Percentiles rank a stretch among this genome's conserved stretches.
Conservation (phyloP, 2,797 vertebrate genomes). For the Falco cherrug region DNA sequence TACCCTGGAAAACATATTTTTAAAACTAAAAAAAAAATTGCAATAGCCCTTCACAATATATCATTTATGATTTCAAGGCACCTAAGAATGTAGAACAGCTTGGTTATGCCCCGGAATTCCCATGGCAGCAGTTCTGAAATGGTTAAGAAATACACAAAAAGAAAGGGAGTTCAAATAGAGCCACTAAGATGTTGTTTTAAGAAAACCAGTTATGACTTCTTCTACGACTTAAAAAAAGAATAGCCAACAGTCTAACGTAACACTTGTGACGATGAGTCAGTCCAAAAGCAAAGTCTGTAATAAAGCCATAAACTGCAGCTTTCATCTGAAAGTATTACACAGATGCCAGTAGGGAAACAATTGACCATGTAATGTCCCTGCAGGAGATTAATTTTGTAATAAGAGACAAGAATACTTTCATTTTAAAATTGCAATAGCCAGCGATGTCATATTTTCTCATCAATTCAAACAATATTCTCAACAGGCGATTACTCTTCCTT, state of each 20-base stretch:
- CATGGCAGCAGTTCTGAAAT: not conserved
- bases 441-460: constrained; percentile 36
- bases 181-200: not conserved
- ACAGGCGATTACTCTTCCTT: constrained; percentile 5
- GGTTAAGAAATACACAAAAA: not conserved
- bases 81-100: not conserved
- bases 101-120: not conserved
- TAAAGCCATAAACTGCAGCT: constrained; percentile 30
- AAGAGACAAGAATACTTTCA: constrained; percentile 55
- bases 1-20: not conserved
- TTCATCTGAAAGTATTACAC: constrained; percentile 48
- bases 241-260: constrained; percentile 12
- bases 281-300: constrained; percentile 44
- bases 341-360: constrained; percentile 49
- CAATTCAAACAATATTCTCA: constrained; percentile 39
- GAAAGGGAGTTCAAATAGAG: not conserved
- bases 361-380: constrained; percentile 50
- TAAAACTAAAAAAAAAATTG: not conserved
- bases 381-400: constrained; percentile 46
- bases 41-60: not conserved
- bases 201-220: constrained; percentile 22
- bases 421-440: constrained; percentile 46
- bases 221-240: not conserved
- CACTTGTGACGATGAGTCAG: constrained; percentile 57
- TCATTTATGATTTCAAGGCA: not conserved